Evolutionary conservation across 2,113 vertebrate species (phyloP).

Genomic region (Callorhinus ursinus): DNA sequence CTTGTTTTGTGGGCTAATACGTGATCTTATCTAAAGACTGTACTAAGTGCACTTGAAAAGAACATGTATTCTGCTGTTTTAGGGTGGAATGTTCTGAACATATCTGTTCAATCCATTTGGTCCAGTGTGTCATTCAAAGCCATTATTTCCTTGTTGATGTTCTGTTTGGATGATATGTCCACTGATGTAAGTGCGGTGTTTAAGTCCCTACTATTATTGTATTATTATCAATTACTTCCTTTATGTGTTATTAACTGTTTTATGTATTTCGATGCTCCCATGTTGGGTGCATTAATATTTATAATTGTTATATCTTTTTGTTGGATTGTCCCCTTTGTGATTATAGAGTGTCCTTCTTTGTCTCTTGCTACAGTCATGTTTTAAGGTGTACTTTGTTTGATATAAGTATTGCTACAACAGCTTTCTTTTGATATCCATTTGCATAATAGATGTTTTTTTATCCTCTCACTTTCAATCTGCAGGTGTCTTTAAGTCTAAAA

Average conservation of each 20-base stretch:
- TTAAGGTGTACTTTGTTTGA: background rate
- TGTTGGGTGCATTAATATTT: background rate
- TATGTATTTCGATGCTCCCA: background rate
- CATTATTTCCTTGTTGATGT: background rate
- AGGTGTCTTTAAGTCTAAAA: background rate
- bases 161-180: background rate
- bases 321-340: background rate
- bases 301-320: background rate
- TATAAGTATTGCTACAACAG: background rate
- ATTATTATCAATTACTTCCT: background rate
- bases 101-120: background rate
- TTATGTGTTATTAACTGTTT: background rate
- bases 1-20: background rate
- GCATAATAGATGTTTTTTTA: background rate
- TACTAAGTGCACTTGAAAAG: background rate
- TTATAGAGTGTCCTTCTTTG: background rate
- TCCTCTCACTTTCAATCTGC: background rate
- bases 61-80: background rate
- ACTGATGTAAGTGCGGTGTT: background rate
- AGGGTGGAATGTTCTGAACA: background rate
- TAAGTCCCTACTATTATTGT: background rate
- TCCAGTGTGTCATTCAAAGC: background rate
- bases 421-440: background rate
- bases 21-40: background rate
- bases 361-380: background rate